These are phyloP conservation scores for Perca fluviatilis DNA, from an alignment of 2,113 vertebrate species.

Conservation along the genomic window DNA sequence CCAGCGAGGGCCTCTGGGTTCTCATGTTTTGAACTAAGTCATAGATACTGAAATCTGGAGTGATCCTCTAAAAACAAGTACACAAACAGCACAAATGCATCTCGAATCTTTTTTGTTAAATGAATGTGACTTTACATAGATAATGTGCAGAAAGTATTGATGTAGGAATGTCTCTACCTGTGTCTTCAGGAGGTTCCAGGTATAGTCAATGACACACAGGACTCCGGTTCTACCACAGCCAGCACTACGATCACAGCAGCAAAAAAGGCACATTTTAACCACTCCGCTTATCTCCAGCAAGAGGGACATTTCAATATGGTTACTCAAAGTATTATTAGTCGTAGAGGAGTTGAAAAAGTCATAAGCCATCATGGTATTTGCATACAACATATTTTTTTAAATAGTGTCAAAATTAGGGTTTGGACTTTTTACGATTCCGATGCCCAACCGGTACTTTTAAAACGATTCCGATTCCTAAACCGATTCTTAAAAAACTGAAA, in stretches of 20 bases:
- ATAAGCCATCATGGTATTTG: background rate
- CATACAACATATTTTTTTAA: background rate
- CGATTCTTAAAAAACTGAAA: no score
- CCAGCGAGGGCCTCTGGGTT: conserved; percentile 93
- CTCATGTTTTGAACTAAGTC: conserved; percentile 93
- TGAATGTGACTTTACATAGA: background rate
- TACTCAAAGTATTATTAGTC: background rate
- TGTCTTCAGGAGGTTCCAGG: conserved; percentile 91
- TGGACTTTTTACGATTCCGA: no score
- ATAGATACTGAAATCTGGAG: conserved; percentile 91
- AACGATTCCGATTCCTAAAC: no score
- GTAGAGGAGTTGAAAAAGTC: background rate
- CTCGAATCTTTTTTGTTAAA: background rate
- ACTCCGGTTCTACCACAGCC: conserved; percentile 96
- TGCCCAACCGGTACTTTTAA: no score
- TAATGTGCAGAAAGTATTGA: background rate
- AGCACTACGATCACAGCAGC: conserved; percentile 83
- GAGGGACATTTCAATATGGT: background rate
- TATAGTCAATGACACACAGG: conserved; percentile 95
- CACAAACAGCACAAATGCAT: background rate
- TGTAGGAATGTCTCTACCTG: conserved; percentile 82
- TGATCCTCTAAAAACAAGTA: conserved; percentile 86
- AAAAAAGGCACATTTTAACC: background rate
- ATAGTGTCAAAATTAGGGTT: background rate
- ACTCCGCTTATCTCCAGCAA: background rate